Conservation (phyloP, 2,797 vertebrate genomes). For the Silurus aristotelis region DNA sequence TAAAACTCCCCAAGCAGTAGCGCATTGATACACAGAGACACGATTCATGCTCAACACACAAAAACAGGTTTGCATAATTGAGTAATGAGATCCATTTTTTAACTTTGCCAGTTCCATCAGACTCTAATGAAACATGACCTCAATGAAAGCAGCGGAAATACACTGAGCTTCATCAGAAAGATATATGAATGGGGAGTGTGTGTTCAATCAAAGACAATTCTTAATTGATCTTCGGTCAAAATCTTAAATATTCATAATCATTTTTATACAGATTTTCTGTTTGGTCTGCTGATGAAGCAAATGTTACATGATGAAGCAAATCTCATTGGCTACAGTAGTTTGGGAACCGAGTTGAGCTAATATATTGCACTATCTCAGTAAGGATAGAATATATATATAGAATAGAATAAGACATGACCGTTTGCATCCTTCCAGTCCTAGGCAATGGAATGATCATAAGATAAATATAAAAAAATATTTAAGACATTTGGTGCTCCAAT, state of each 20-base stretch:
- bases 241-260: slow-evolving; percentile 4
- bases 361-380: slow-evolving; percentile 12
- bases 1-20: slow-evolving; percentile 27
- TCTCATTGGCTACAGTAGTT: slow-evolving; percentile 8
- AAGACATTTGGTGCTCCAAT: slow-evolving; percentile 46
- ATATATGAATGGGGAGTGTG: background rate
- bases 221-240: slow-evolving; percentile 26
- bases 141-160: slow-evolving; percentile 9
- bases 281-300: slow-evolving; percentile 5
- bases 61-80: slow-evolving; percentile 47
- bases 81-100: slow-evolving; percentile 34
- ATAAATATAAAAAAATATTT: slow-evolving; percentile 22
- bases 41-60: slow-evolving; percentile 43
- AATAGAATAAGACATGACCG: slow-evolving; percentile 16
- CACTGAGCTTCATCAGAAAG: slow-evolving; percentile 10
- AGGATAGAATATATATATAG: slow-evolving; percentile 16
- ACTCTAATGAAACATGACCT: background rate
- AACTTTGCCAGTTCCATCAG: slow-evolving; percentile 6
- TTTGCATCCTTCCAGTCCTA: slow-evolving; percentile 32
- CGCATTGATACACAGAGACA: slow-evolving; percentile 39
- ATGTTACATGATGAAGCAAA: background rate
- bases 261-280: slow-evolving; percentile 8
- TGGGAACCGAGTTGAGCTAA: background rate
- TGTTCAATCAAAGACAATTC: slow-evolving; percentile 4
- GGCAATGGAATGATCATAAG: slow-evolving; percentile 31